phyloP scores from a whole-genome alignment of 2,888 invertebrate genomes.

The Flexamia atlantica region DNA sequence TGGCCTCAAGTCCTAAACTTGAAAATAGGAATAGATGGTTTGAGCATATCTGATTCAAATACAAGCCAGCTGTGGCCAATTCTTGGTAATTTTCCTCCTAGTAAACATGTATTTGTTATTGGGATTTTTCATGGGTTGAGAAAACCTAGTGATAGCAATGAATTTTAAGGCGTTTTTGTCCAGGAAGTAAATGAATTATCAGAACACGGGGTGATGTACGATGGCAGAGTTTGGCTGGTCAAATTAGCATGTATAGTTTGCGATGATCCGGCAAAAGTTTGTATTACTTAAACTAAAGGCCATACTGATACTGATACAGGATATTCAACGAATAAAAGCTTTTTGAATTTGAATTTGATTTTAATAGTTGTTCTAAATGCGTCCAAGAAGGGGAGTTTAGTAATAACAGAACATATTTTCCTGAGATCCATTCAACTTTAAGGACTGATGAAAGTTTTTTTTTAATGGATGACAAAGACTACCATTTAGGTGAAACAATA shows the following conservation, averaged over 20 bases:
- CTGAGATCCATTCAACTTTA: slow-evolving; percentile 5
- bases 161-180: slow-evolving; percentile 65
- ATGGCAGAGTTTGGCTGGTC: slow-evolving; percentile 39
- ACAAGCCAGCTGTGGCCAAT: slow-evolving; percentile 30
- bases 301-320: no score
- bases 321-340: no score
- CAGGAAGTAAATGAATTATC: slow-evolving; percentile 56
- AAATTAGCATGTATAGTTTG: slow-evolving; percentile 68
- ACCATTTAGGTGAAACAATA: slow-evolving; percentile 9
- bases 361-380: slow-evolving; percentile 71
- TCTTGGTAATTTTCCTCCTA: slow-evolving; percentile 11
- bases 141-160: slow-evolving; percentile 60
- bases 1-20: background rate
- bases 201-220: slow-evolving; percentile 53
- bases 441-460: slow-evolving; percentile 57
- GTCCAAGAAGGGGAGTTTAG: slow-evolving; percentile 63
- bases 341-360: no score
- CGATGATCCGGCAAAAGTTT: slow-evolving; percentile 71
- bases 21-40: slow-evolving; percentile 26
- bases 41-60: slow-evolving; percentile 6
- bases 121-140: slow-evolving; percentile 21
- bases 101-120: slow-evolving; percentile 43
- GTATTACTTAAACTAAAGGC: slow-evolving; percentile 69
- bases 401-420: slow-evolving; percentile 56
- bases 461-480: background rate